Evolutionary conservation across 1,140 invertebrate genomes (phyloP), one percentile per base, ranked within the genome.

Genomic region (Ostrea denselamellosa): DNA sequence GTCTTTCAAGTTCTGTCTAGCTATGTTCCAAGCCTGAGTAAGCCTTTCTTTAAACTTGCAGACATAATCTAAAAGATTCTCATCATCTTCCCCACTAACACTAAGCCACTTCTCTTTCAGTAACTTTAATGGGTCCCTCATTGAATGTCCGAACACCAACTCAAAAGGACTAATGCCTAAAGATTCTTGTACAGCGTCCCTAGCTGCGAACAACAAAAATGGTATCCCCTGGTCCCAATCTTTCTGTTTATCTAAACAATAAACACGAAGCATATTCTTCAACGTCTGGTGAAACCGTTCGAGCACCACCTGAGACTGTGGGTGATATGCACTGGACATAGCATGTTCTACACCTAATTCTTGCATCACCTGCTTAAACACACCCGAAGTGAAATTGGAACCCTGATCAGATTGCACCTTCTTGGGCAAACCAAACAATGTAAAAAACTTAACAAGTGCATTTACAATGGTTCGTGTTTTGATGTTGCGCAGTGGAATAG

Each of bases 171-270:
- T 44, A 44, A 44, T 2, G 5, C 34, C 34, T 44, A 44, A 17
- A 10, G 68, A 71, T 71, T 71, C 68, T n/a, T 71, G 68, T 8
- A 88, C 85, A 77, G 83, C 17, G 7, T 90, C 90, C 56, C 87
- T 84, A 10, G 22, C 88, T 25, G 86, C 89, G 86, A 91, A 92
- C 51, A 92, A 34, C 9, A 90, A 28, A 8, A 90, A 89, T 53
- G 71, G 87, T 56, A 90, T 62, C 10, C 85, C 89, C 51, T 92
- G 86, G 58, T 90, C 86, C 86, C 81, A 90, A 8, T 91, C 90
- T 34, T 84, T 89, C 17, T 86, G 28, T 84, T 71, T 86, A 2
- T 89, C 86, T 85, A 90, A 83, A 86, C 87, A 88, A 83, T 90
- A 85, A 14, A 58, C 34, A 28, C 85, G 62, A n/a, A 88, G 65